These are phyloP conservation scores for Pseudomyrmex cubaensis DNA, from an alignment of 1,140 invertebrate species.

Conservation along the genomic window DNA sequence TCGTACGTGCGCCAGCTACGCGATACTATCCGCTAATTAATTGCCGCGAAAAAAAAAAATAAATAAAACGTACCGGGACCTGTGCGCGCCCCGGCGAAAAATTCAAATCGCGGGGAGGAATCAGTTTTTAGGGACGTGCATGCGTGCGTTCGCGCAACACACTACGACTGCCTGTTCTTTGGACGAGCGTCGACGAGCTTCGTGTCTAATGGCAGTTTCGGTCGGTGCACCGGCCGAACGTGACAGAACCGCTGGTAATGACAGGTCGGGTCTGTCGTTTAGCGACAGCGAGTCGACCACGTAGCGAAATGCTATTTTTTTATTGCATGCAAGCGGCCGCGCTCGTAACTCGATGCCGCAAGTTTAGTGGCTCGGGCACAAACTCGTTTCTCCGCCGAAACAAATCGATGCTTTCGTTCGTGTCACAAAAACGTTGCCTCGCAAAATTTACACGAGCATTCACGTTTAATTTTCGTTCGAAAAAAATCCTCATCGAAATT, in stretches of 20 bases:
- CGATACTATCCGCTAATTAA: conserved; percentile 74
- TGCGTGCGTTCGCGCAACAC: conserved; percentile 22
- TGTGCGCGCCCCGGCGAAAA: conserved; percentile 23
- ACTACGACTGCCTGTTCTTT: too few relatives aligned
- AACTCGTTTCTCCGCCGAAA: conserved; percentile 32
- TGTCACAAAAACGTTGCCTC: neutral
- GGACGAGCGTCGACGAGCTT: conserved; percentile 48
- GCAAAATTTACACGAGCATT: neutral
- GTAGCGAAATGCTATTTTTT: conserved; percentile 46
- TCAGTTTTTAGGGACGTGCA: conserved; percentile 62
- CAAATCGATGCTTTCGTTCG: conserved; percentile 41
- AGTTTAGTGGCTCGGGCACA: conserved; percentile 24
- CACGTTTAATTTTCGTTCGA: too few relatives aligned
- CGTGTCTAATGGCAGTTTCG: conserved; percentile 62
- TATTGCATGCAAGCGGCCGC: conserved; percentile 27
- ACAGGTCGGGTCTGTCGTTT: conserved; percentile 50
- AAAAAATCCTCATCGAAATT: neutral
- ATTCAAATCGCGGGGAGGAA: conserved; percentile 65
- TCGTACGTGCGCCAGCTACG: conserved; percentile 64
- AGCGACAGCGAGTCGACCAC: conserved; percentile 45
- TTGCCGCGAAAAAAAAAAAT: conserved; percentile 57
- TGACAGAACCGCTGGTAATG: conserved; percentile 53
- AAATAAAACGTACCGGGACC: conserved; percentile 17
- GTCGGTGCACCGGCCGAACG: conserved; percentile 35
- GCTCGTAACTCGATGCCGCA: conserved; percentile 48